phyloP scores from a whole-genome alignment of 2,888 invertebrate species.

The Acleris laterana region DNA sequence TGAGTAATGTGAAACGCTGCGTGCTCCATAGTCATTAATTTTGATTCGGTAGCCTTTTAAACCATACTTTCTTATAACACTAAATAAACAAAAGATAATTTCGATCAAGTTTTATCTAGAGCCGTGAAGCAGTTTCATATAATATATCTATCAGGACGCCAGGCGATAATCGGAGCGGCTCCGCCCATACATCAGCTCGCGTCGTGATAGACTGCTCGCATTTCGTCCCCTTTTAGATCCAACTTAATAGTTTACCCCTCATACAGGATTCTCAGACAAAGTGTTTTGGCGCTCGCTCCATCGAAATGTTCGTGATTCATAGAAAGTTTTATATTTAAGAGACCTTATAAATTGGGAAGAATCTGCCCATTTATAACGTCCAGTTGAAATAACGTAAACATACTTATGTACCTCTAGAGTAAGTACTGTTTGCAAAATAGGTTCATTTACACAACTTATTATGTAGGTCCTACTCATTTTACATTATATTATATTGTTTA shows the following conservation, averaged over 20 bases:
- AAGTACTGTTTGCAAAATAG: no score
- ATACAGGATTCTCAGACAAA: slow-evolving; percentile 1
- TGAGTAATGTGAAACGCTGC: slow-evolving; percentile 49
- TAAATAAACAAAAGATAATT: slow-evolving; percentile 49
- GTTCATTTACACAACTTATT: no score
- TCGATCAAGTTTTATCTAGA: slow-evolving; percentile 42
- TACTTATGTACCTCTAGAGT: no score
- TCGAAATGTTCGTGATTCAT: not conserved
- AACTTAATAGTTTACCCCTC: slow-evolving; percentile 12
- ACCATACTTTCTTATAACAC: slow-evolving; percentile 49
- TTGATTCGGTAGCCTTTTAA: slow-evolving; percentile 52
- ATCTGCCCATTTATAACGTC: no score
- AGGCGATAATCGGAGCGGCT: slow-evolving; percentile 3
- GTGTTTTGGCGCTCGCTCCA: not conserved
- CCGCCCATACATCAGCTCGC: slow-evolving; percentile 8
- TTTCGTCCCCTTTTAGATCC: slow-evolving; percentile 7
- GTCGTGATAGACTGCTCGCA: slow-evolving; percentile 16
- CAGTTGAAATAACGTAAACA: no score
- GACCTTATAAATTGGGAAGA: no score
- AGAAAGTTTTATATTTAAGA: not conserved
- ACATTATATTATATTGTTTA: no score
- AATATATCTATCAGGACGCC: not conserved
- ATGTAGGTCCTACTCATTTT: no score
- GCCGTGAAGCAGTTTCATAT: slow-evolving; percentile 15
- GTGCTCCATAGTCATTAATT: slow-evolving; percentile 51